Conservation (phyloP, 2,888 invertebrate genomes). For the Brenthis hecate region DNA sequence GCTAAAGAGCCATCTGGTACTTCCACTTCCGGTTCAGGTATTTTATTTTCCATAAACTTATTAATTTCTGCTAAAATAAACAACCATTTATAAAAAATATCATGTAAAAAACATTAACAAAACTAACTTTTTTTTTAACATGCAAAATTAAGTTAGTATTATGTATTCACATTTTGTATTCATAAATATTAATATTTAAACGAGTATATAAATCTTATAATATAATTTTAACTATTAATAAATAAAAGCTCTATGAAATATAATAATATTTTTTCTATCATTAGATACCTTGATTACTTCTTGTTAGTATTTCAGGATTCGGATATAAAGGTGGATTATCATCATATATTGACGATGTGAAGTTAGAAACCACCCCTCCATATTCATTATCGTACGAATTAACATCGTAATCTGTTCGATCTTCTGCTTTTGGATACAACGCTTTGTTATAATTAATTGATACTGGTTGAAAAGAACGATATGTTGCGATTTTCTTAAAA, state of each 20-base stretch:
- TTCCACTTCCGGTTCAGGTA: conserved; percentile 73
- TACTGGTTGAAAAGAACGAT: conserved; percentile 69
- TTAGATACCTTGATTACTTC: conserved; percentile 62
- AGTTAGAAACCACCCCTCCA: conserved; percentile 75
- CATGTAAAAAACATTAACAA: too few relatives aligned
- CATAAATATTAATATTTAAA: too few relatives aligned
- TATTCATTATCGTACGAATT: conserved; percentile 74
- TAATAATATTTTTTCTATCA: too few relatives aligned
- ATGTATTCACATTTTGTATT: too few relatives aligned
- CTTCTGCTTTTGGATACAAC: conserved; percentile 63
- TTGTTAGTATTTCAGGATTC: conserved; percentile 71
- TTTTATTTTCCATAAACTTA: conserved; percentile 61
- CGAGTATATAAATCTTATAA: too few relatives aligned
- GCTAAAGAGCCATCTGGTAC: conserved; percentile 85
- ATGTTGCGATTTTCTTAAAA: conserved; percentile 62
- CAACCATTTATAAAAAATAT: too few relatives aligned
- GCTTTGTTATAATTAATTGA: conserved; percentile 65
- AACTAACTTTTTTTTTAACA: too few relatives aligned
- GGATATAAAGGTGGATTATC: conserved; percentile 77
- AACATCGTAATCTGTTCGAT: conserved; percentile 69
- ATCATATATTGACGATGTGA: conserved; percentile 77
- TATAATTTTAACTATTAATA: too few relatives aligned
- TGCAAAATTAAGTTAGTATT: too few relatives aligned
- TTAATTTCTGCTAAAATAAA: conserved; percentile 42
- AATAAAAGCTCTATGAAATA: too few relatives aligned